Evolutionary conservation across 2,888 invertebrate genomes (phyloP), one percentile per base, ranked within the genome.

Genomic region (Ectemnius lituratus): DNA sequence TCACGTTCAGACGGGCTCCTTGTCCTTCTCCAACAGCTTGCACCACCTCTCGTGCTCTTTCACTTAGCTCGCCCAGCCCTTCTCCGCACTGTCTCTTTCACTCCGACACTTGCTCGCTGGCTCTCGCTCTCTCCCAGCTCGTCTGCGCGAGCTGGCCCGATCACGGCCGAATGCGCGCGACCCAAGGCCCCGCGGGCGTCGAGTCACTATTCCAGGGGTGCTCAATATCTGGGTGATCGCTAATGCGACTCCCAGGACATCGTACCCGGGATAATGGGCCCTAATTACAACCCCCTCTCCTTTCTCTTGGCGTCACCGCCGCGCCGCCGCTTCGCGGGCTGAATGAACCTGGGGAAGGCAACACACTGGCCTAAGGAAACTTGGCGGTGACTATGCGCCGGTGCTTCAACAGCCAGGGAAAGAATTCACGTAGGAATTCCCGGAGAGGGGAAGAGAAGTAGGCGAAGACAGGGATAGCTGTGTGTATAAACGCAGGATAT

Each of bases 181-280:
- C 67, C 78, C 79, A 80, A 80, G 84, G 81, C 84, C 87, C 84
- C 81, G 82, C 81, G 80, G 82, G 78, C 84, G 79, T 67, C 73
- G 76, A 79, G 78, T 82, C 73, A 75, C 63, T 78, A 80, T 61
- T 74, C 49, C 85, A 87, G 88, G 75, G 89, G 87, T 86, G 84
- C 88, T 88, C 88, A 87, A 82, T 84, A 86, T 84, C 83, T 83
- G 73, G 82, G 79, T 83, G 82, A 82, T 82, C 77, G 69, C 13
- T 45, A 47, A 81, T 78, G 78, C 73, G 76, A 81, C 81, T 76
- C 63, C 37, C 61, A 72, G 66, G 58, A 77, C 47, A 52, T 57
- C 23, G 57, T 23, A 46, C 62, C 61, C 47, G 68, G 62, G 64
- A 71, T 62, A 47, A 47, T 52, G 60, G 46, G 18, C 13, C n/a